phyloP scores from a whole-genome alignment of 2,888 invertebrate genomes.

The Nomada goodeniana region DNA sequence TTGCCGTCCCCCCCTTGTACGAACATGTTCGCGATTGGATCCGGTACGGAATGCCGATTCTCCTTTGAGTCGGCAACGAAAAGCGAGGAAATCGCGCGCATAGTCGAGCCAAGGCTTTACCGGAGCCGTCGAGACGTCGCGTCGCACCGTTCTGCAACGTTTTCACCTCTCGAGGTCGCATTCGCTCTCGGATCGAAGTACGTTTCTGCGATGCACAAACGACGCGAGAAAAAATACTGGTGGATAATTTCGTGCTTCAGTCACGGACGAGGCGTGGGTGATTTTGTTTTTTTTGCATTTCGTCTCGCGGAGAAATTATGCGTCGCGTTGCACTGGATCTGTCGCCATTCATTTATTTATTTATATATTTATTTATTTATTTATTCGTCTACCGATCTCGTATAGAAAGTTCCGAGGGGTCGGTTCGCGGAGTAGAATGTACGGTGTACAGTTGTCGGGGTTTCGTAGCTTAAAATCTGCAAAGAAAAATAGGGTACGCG shows the following conservation, averaged over 20 bases:
- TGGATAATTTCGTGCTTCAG: conserved; percentile 34
- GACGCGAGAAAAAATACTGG: conserved; percentile 21
- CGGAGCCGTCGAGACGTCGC: conserved; percentile 40
- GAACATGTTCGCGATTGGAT: conserved; percentile 27
- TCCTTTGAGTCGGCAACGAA: conserved; percentile 2
- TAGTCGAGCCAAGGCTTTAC: conserved; percentile 39
- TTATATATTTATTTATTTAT: conserved; percentile 11
- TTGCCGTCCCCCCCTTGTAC: conserved; percentile 4
- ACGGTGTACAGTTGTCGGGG: neutral
- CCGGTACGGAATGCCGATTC: conserved; percentile 12
- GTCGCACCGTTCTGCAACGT: neutral
- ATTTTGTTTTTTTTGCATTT: neutral
- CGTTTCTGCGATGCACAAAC: too few relatives aligned
- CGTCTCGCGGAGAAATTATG: too few relatives aligned
- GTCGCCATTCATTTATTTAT: neutral
- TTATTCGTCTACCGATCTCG: conserved; percentile 13
- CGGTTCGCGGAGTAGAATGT: neutral
- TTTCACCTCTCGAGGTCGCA: conserved; percentile 1
- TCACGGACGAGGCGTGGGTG: conserved; percentile 1
- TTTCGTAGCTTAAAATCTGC: neutral
- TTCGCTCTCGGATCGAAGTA: neutral
- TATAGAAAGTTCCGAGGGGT: neutral
- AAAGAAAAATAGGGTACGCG: too few relatives aligned
- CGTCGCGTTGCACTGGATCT: neutral
- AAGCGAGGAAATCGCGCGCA: conserved; percentile 29